A percentile compares a stretch with the other conserved stretches of the same genome.
These are phyloP conservation scores for Gymnobelideus leadbeateri DNA, from an alignment of 2,113 vertebrate genomes.

Conservation along the genomic window DNA sequence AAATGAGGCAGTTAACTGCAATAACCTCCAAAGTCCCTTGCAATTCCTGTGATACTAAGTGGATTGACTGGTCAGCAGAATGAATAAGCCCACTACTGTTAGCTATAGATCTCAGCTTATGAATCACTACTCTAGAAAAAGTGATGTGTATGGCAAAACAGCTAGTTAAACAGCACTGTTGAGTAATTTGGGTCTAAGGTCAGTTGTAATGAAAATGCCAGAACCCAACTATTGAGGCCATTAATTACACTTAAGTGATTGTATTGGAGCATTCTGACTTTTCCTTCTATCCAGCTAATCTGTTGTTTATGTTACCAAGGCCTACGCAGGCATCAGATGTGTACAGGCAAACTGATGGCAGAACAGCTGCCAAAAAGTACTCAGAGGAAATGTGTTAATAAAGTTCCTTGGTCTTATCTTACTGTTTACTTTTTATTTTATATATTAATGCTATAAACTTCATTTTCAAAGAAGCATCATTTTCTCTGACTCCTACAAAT, in stretches of 20 bases:
- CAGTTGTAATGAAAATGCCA: conserved; percentile 65
- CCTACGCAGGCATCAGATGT: conserved; percentile 52
- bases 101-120: conserved; percentile 16
- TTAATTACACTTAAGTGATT: conserved; percentile 66
- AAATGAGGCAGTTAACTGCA: not conserved
- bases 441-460: conserved; percentile 49
- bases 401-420: conserved; percentile 63
- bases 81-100: conserved; percentile 18
- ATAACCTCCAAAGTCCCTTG: not conserved
- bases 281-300: conserved; percentile 41
- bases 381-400: conserved; percentile 64
- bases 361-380: conserved; percentile 51
- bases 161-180: conserved; percentile 36
- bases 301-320: conserved; percentile 67
- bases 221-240: conserved; percentile 65
- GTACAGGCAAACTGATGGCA: conserved; percentile 50
- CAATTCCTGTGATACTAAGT: not conserved
- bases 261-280: conserved; percentile 52
- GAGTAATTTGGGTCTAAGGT: conserved; percentile 58
- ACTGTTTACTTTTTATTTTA: conserved; percentile 51
- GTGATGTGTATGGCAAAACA: conserved; percentile 34
- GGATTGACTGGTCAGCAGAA: accelerated
- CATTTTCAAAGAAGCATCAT: conserved; percentile 58
- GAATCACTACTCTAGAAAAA: conserved; percentile 49
- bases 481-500: conserved; percentile 46